These are phyloP conservation scores for Trichoplusia ni DNA, from an alignment of 1,140 invertebrate species.

Conservation along the genomic window DNA sequence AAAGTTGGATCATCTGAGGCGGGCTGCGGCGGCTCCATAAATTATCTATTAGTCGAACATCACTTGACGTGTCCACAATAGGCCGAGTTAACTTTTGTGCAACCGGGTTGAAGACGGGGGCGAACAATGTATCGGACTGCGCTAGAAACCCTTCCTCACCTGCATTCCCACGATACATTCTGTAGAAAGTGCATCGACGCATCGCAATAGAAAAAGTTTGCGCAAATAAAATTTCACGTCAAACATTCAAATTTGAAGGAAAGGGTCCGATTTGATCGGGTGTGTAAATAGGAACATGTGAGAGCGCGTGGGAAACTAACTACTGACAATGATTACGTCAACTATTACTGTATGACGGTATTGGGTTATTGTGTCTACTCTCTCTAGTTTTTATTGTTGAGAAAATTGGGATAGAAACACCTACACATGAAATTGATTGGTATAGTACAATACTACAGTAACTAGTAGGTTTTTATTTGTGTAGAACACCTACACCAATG, in stretches of 20 bases:
- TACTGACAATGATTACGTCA: constrained; percentile 35
- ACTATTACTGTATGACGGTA: constrained; percentile 5
- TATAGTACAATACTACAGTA: no score
- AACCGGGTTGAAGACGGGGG: constrained; percentile 57
- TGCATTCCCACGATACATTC: constrained; percentile 74
- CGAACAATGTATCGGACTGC: constrained; percentile 57
- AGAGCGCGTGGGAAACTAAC: constrained; percentile 61
- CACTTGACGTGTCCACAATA: constrained; percentile 74
- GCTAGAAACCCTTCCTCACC: constrained; percentile 74
- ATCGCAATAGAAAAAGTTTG: constrained; percentile 64
- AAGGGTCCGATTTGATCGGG: constrained; percentile 55
- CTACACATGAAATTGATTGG: not conserved
- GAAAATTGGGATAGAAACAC: not conserved
- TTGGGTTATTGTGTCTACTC: not conserved
- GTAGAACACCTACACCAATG: no score
- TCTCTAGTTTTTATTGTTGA: constrained; percentile 2
- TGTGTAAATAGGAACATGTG: constrained; percentile 47
- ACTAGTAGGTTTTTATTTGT: no score
- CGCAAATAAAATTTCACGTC: constrained; percentile 73
- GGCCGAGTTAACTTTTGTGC: constrained; percentile 76
- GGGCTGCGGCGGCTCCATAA: constrained; percentile 69
- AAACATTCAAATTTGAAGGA: constrained; percentile 71
- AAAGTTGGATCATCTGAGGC: constrained; percentile 49
- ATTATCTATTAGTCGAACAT: constrained; percentile 79
- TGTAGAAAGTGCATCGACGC: constrained; percentile 67